Percentiles rank a stretch among this genome's conserved stretches.
phyloP scores from a whole-genome alignment of 1,140 invertebrate species.

The Drosophila orena region DNA sequence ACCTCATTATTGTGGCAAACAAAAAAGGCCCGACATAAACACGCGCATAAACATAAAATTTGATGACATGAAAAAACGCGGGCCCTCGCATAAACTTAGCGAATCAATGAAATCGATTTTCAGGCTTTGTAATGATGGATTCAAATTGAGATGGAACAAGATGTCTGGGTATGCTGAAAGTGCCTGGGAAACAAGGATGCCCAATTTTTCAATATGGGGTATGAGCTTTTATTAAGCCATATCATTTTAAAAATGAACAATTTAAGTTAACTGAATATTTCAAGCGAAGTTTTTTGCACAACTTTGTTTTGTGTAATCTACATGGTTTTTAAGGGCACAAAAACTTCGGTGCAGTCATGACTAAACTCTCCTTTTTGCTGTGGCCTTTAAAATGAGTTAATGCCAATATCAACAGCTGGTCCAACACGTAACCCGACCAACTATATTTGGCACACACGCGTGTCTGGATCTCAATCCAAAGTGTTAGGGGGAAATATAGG shows the following conservation, averaged over 20 bases:
- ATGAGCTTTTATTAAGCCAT: no score
- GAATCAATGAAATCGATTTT: slow-evolving; percentile 49
- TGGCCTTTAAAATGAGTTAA: slow-evolving; percentile 11
- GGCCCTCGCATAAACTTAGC: slow-evolving; percentile 39
- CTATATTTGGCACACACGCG: slow-evolving; percentile 34
- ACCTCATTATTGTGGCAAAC: slow-evolving; percentile 55
- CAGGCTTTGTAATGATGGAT: slow-evolving; percentile 30
- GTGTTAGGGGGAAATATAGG: background rate
- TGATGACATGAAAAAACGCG: slow-evolving; percentile 43
- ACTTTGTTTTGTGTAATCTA: no score
- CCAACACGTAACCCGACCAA: slow-evolving; percentile 6
- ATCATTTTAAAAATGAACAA: no score
- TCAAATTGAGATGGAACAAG: slow-evolving; percentile 27
- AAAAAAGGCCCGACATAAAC: slow-evolving; percentile 56
- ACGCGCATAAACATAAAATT: slow-evolving; percentile 61
- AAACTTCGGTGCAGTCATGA: background rate
- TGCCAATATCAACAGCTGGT: slow-evolving; percentile 58
- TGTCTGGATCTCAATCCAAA: slow-evolving; percentile 6
- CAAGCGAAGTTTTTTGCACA: no score
- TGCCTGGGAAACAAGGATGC: background rate
- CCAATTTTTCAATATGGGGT: background rate
- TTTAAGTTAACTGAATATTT: no score
- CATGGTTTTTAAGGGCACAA: background rate
- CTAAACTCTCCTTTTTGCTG: background rate
- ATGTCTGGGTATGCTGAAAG: slow-evolving; percentile 24